These are phyloP conservation scores for Drosophila leontia DNA, from an alignment of 1,140 invertebrate genomes.

Conservation along the genomic window DNA sequence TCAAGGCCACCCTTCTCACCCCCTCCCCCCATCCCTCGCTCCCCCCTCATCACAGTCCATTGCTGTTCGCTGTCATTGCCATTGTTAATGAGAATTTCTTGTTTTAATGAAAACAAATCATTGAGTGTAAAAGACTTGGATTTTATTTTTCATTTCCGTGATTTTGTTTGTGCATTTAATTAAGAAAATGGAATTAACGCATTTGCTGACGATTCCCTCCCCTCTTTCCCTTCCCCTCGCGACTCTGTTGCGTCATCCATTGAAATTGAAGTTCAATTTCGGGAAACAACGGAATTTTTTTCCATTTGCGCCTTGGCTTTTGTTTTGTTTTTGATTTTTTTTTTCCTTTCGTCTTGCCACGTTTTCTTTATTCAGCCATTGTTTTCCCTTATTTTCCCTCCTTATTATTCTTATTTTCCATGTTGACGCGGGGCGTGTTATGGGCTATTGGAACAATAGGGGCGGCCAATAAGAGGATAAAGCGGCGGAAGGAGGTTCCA, in stretches of 20 bases:
- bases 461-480: conserved; percentile 18
- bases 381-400: conserved; percentile 14
- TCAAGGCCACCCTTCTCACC: conserved; percentile 4
- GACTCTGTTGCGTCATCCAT: conserved; percentile 41
- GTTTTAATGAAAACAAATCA: conserved; percentile 85
- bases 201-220: conserved; percentile 48
- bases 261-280: conserved; percentile 62
- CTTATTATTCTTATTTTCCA: conserved; percentile 26
- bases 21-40: neutral
- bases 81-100: conserved; percentile 85
- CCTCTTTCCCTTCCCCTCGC: neutral
- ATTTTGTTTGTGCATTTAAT: conserved; percentile 84
- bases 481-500: neutral
- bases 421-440: conserved; percentile 57
- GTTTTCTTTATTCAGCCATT: conserved; percentile 29
- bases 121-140: conserved; percentile 84
- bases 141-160: conserved; percentile 84
- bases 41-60: neutral
- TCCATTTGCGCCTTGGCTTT: conserved; percentile 30
- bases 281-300: conserved; percentile 42
- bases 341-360: conserved; percentile 11
- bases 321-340: conserved; percentile 22
- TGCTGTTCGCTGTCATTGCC: conserved; percentile 78
- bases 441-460: conserved; percentile 48
- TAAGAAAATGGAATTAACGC: conserved; percentile 84